phyloP scores from a whole-genome alignment of 1,140 invertebrate genomes.

The Camponotus floridanus region DNA sequence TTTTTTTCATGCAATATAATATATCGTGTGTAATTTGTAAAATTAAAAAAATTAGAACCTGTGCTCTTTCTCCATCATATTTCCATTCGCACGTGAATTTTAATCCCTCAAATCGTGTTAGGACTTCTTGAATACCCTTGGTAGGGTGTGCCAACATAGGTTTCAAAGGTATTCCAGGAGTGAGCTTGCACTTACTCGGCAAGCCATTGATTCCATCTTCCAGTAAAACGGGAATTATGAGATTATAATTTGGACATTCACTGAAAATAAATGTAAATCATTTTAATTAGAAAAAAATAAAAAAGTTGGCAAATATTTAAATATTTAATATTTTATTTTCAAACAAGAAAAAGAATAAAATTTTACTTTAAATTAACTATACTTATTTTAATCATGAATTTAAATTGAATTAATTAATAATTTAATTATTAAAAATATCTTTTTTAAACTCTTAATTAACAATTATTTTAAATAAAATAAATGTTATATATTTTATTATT shows the following conservation, averaged over 20 bases:
- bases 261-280: conserved; percentile 85
- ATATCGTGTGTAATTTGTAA: background rate
- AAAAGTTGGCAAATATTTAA: background rate
- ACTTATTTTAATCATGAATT: no score
- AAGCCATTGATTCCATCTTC: conserved; percentile 93
- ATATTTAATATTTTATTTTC: background rate
- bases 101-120: conserved; percentile 95
- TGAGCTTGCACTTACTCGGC: conserved; percentile 94
- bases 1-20: background rate
- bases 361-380: background rate
- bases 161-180: conserved; percentile 97
- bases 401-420: no score
- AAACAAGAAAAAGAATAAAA: background rate
- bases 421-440: no score
- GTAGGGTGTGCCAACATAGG: conserved; percentile 99
- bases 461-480: no score
- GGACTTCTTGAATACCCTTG: conserved; percentile 96
- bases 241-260: conserved; percentile 98
- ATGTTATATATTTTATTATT: no score
- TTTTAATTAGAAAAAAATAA: conserved; percentile 25
- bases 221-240: conserved; percentile 93
- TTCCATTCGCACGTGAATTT: conserved; percentile 99
- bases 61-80: conserved; percentile 99
- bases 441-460: no score
- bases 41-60: conserved; percentile 87